Base-by-base conservation (phyloP, 2,797 vertebrate genomes). In the Falco naumanni region DNA sequence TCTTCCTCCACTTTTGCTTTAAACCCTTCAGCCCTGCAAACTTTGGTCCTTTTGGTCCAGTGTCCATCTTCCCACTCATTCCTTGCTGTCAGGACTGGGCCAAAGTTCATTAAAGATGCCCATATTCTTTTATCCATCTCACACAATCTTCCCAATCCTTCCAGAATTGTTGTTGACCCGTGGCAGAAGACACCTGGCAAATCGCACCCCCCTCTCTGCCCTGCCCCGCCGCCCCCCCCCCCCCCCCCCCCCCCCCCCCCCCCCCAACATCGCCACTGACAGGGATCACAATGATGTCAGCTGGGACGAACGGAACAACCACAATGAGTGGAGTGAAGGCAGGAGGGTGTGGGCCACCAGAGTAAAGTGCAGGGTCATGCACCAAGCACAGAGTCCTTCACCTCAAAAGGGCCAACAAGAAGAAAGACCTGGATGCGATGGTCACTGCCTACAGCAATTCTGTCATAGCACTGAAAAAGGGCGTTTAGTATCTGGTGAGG, bases 21-120 rank as follows among this genome's bases (percentile, higher is more conserved):
- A 1, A 63, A 4, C 10, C 53, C 66, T 61, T n/a, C 10, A 6
- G 33, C 59, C 69, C 45, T 41, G 21, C 33, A 56, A 51, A 15
- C 33, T 19, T 11, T 8, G 45, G 43, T 59, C 34, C 31, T 64
- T 26, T 31, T 8, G 51, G 4, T 11, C 56, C 53, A 16, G 61
- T 6, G 4, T 17, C 21, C 76, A 5, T 13, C 70, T 10, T 21
- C 7, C 34, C 21, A 0, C 29, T 15, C 1, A 1, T 41, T 24
- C 51, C 68, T 16, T 13, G 47, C 64, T 61, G 45, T 14, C 11
- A 5, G 21, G 16, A 9, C 7, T 22, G 37, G 57, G 39, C 47
- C 45, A 41, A 54, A 48, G 34, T 4, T 31, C 50, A 8, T 0
- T 5, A 39, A 53, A 19, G 64, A 13, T 13, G 48, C 37, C 15